Conservation (phyloP, 2,888 invertebrate genomes). For the Mechanitis messenoides region DNA sequence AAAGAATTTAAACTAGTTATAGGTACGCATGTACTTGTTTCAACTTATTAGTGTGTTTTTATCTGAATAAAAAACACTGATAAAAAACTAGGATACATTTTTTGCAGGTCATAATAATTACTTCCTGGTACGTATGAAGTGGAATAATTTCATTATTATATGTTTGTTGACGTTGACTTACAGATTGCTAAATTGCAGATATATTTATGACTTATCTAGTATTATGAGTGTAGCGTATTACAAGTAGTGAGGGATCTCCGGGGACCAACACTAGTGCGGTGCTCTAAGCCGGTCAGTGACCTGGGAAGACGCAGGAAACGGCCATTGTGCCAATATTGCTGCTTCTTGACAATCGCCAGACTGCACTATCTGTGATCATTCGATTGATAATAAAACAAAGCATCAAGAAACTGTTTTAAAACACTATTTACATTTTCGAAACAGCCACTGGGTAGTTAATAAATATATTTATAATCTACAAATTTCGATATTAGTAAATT, state of each 20-base stretch:
- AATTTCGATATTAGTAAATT: not conserved
- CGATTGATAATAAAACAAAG: too few relatives aligned
- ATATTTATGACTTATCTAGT: too few relatives aligned
- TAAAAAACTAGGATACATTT: not conserved
- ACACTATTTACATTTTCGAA: not conserved
- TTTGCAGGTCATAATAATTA: not conserved
- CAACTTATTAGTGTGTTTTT: not conserved
- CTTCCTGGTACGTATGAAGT: conserved; percentile 2
- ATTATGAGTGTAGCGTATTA: too few relatives aligned
- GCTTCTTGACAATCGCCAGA: not conserved
- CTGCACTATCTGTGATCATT: too few relatives aligned
- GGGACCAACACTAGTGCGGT: not conserved
- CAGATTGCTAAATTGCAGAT: too few relatives aligned
- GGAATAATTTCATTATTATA: not conserved
- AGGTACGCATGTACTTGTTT: too few relatives aligned
- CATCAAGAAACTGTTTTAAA: too few relatives aligned
- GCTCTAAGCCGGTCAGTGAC: not conserved
- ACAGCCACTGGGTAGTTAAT: not conserved
- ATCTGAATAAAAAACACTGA: not conserved
- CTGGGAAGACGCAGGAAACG: conserved; percentile 1
- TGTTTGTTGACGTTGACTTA: too few relatives aligned
- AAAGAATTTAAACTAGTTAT: too few relatives aligned
- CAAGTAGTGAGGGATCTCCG: too few relatives aligned
- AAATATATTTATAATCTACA: not conserved
- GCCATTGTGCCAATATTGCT: conserved; percentile 2